phyloP scores from a whole-genome alignment of 2,888 invertebrate genomes.

The Leptopilina drosophilae region DNA sequence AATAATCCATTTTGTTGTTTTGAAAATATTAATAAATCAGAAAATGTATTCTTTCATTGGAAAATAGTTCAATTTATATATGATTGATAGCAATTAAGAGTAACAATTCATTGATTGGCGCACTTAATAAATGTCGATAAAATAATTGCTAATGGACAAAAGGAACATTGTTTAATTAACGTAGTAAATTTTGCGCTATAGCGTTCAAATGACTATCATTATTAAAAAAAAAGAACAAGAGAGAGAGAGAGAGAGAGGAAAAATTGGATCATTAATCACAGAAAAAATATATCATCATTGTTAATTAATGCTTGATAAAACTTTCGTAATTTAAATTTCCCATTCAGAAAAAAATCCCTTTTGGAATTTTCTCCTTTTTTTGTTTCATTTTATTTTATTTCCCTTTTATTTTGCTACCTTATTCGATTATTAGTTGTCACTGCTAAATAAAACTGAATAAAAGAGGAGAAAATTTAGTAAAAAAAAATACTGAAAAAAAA shows the following conservation, averaged over 20 bases:
- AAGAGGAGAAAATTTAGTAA: too few species aligned
- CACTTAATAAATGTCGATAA: not conserved
- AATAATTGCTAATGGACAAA: constrained; percentile 2
- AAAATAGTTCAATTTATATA: not conserved
- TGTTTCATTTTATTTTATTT: too few species aligned
- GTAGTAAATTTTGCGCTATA: constrained; percentile 9
- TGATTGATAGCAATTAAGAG: not conserved
- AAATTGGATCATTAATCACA: constrained; percentile 4
- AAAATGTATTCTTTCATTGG: not conserved
- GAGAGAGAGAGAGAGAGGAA: too few species aligned
- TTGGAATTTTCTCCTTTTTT: too few species aligned
- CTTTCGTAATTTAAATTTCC: not conserved
- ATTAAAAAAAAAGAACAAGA: not conserved
- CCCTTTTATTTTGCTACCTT: too few species aligned
- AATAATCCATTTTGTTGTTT: too few species aligned
- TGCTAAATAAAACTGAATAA: too few species aligned
- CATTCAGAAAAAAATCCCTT: too few species aligned
- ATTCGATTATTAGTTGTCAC: too few species aligned
- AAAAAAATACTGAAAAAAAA: too few species aligned
- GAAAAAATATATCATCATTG: not conserved
- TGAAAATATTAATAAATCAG: too few species aligned
- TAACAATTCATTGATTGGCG: not conserved
- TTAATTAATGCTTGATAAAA: not conserved
- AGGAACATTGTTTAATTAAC: constrained; percentile 22
- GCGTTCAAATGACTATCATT: not conserved